phyloP scores from a whole-genome alignment of 2,113 vertebrate genomes.

The Elephantulus edwardii region DNA sequence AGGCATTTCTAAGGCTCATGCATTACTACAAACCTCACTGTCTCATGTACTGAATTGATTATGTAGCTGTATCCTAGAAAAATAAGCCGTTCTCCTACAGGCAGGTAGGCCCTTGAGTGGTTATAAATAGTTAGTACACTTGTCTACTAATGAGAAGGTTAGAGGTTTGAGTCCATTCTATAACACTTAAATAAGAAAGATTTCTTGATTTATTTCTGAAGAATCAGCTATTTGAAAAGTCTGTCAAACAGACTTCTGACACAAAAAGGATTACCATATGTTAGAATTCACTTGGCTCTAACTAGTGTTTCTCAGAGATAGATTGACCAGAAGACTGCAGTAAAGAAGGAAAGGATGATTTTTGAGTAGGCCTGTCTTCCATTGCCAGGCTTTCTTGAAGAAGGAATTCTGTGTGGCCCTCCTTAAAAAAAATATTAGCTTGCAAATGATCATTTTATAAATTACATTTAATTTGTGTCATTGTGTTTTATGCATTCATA shows the following conservation, averaged over 20 bases:
- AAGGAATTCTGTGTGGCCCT: neutral
- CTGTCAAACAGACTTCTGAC: neutral
- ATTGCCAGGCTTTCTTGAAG: neutral
- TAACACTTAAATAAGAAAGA: neutral
- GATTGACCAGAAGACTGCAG: neutral
- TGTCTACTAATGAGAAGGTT: neutral
- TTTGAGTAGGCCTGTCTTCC: neutral
- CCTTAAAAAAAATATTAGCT: no score
- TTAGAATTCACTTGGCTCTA: neutral
- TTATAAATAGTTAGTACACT: neutral
- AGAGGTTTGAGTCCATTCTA: neutral
- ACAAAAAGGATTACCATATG: neutral
- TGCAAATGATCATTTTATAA: no score
- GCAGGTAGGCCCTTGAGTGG: neutral
- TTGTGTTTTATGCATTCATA: no score
- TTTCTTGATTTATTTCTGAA: neutral
- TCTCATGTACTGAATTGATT: neutral
- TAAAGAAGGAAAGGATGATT: neutral
- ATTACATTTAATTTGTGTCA: no score
- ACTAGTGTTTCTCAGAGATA: neutral
- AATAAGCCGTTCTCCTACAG: neutral
- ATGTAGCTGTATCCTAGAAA: neutral
- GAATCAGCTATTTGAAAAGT: neutral
- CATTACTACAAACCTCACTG: neutral
- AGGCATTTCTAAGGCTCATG: neutral